These are phyloP conservation scores for Creontiades dilutus DNA, from an alignment of 2,888 invertebrate species.

Conservation along the genomic window DNA sequence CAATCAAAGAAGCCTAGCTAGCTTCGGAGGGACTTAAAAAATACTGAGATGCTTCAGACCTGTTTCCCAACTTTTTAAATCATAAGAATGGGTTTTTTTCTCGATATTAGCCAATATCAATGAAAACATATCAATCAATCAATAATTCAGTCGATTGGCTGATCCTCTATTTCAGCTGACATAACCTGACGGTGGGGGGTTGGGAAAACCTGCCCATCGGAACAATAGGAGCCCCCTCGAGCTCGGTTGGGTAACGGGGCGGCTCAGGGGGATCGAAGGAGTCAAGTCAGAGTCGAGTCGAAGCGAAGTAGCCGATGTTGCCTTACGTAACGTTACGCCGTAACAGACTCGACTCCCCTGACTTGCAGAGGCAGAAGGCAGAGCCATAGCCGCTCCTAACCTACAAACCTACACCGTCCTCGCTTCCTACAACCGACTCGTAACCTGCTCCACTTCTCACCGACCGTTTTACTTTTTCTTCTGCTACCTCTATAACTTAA, in stretches of 20 bases:
- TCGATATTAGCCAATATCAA: no score
- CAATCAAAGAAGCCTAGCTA: no score
- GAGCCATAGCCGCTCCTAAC: conserved; percentile 59
- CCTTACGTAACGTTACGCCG: conserved; percentile 12
- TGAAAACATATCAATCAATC: no score
- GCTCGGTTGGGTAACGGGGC: conserved; percentile 57
- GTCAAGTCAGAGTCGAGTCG: not conserved
- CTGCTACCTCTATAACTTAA: conserved; percentile 52
- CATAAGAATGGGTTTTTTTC: no score
- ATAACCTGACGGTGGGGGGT: no score
- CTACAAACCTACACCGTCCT: conserved; percentile 64
- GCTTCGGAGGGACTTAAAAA: no score
- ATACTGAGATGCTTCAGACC: no score
- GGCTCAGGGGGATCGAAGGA: conserved; percentile 21
- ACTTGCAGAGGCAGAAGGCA: conserved; percentile 31
- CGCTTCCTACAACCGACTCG: conserved; percentile 62
- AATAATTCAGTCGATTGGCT: no score
- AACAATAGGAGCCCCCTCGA: conserved; percentile 47
- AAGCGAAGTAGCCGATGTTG: no score
- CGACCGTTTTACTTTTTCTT: conserved; percentile 38
- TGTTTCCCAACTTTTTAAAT: no score
- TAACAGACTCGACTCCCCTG: conserved; percentile 17
- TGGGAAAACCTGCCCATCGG: not conserved
- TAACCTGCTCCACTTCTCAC: conserved; percentile 66
- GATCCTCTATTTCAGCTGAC: no score